Evolutionary conservation across 2,888 invertebrate species (phyloP).

Genomic region (Clistopyga incitator): DNA sequence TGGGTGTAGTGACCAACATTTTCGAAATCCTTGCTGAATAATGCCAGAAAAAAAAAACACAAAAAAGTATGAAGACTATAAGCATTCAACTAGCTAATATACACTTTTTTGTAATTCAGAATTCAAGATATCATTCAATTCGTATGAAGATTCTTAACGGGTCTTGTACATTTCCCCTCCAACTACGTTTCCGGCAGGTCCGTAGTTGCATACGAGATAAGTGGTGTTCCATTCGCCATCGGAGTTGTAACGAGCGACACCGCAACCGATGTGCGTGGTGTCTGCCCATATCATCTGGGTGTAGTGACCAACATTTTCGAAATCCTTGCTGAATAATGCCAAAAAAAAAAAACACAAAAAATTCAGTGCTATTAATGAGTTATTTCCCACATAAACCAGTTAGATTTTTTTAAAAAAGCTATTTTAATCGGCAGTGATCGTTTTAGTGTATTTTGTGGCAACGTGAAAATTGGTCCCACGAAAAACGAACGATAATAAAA

Average conservation of each 20-base stretch:
- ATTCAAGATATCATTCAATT: background rate
- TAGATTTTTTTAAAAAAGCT: too few species aligned
- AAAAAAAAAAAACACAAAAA: background rate
- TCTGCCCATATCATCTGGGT: conserved; percentile 85
- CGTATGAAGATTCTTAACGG: background rate
- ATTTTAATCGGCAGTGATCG: too few species aligned
- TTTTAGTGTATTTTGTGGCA: too few species aligned
- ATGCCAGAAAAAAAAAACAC: background rate
- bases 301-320: conserved; percentile 79
- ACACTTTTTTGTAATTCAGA: background rate
- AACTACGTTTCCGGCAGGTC: conserved; percentile 81
- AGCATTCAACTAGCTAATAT: background rate
- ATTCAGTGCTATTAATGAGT: too few species aligned
- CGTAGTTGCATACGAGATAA: conserved; percentile 84
- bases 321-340: background rate
- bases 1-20: conserved; percentile 83
- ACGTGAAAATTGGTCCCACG: too few species aligned
- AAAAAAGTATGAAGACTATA: background rate
- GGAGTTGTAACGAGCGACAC: conserved; percentile 80
- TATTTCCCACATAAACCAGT: too few species aligned
- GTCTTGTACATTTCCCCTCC: conserved; percentile 78
- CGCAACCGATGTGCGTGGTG: conserved; percentile 83
- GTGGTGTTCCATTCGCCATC: conserved; percentile 70
- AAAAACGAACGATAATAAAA: background rate
- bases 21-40: background rate